Percentiles rank a stretch among this genome's conserved stretches.
phyloP scores from a whole-genome alignment of 2,888 invertebrate species.

The Cerastis leucographa region DNA sequence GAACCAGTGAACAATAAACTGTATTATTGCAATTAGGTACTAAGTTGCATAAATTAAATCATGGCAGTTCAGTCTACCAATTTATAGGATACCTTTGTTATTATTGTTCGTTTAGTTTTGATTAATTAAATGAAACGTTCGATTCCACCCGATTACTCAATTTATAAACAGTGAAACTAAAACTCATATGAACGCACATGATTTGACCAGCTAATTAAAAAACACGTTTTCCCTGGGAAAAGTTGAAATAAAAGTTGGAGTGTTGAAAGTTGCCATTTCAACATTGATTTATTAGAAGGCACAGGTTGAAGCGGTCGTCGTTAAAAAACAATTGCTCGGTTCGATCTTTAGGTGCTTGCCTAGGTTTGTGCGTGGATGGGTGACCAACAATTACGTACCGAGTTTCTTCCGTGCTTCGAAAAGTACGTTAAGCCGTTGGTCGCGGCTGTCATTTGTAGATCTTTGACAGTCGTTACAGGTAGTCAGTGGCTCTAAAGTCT shows the following conservation, averaged over 20 bases:
- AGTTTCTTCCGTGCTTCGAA: no score
- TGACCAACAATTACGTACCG: no score
- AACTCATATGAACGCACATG: background rate
- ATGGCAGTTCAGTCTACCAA: constrained; percentile 7
- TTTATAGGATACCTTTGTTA: constrained; percentile 2
- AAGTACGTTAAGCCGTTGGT: no score
- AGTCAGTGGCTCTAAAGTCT: no score
- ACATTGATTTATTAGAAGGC: background rate
- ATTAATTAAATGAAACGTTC: background rate
- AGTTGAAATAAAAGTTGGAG: background rate
- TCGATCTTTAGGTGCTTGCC: no score
- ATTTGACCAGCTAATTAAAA: background rate
- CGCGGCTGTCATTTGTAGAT: no score
- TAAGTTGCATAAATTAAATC: constrained; percentile 32
- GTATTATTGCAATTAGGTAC: constrained; percentile 15
- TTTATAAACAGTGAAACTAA: constrained; percentile 2
- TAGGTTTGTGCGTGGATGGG: no score
- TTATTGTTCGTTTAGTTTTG: constrained; percentile 1
- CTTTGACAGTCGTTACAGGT: no score
- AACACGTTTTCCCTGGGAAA: background rate
- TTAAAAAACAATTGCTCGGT: no score
- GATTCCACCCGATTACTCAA: background rate
- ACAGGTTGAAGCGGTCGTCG: no score
- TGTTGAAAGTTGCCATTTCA: background rate
- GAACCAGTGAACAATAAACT: constrained; percentile 30